Evolutionary conservation across 2,797 vertebrate genomes (phyloP).

Genomic region (Cygnus olor): DNA sequence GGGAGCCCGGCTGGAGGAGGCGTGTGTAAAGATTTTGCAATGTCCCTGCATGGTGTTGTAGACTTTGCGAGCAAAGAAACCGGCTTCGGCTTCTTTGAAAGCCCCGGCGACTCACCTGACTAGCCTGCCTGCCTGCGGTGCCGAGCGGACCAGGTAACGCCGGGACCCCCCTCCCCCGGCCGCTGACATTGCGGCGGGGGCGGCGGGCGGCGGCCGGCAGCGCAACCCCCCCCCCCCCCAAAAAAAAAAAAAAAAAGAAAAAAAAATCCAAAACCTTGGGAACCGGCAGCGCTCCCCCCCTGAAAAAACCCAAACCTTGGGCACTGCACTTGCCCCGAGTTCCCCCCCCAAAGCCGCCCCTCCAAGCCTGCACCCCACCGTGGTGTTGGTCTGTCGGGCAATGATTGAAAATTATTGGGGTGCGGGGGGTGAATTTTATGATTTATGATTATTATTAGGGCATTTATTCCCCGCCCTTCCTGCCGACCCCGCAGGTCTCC

Average conservation of each 20-base stretch:
- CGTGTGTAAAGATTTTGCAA: conserved; percentile 77
- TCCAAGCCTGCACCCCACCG: neutral
- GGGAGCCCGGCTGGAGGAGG: conserved; percentile 79
- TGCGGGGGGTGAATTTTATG: neutral
- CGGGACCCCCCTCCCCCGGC: conserved; percentile 47
- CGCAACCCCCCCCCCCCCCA: neutral
- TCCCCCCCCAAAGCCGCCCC: neutral
- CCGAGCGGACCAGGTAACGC: conserved; percentile 81
- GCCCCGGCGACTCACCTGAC: conserved; percentile 79
- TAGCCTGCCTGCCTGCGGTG: conserved; percentile 73
- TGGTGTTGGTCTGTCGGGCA: too few relatives aligned
- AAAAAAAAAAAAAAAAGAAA: too few relatives aligned
- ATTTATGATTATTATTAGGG: neutral
- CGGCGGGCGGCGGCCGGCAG: neutral
- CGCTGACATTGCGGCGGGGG: conserved; percentile 62
- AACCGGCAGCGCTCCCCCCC: too few relatives aligned
- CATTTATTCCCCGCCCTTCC: neutral
- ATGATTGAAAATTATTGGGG: neutral
- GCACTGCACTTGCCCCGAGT: too few relatives aligned
- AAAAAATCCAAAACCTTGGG: too few relatives aligned
- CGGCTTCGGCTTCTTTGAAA: conserved; percentile 80
- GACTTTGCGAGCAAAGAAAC: conserved; percentile 78
- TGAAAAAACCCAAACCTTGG: too few relatives aligned
- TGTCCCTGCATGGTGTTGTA: conserved; percentile 77
- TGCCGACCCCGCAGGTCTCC: neutral